A percentile compares a stretch with the other conserved stretches of the same genome.
These are phyloP conservation scores for Mesochorus sp. DNA, from an alignment of 2,888 invertebrate species.

Conservation along the genomic window DNA sequence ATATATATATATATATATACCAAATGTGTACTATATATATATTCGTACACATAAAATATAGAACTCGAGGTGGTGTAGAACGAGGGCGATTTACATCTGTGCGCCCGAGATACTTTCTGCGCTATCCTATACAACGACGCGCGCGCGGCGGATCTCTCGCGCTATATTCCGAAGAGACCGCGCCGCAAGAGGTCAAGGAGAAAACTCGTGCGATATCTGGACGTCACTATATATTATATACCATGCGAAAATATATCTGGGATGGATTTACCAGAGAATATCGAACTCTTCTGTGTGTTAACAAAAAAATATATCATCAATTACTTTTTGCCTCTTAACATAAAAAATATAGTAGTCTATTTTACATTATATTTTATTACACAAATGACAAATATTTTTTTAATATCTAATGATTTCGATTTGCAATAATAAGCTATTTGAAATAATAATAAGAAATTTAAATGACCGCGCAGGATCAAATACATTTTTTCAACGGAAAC, in stretches of 20 bases:
- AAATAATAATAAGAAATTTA: too few species aligned
- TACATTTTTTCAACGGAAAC: background rate
- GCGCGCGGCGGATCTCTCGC: too few species aligned
- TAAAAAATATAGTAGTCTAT: too few species aligned
- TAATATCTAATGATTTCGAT: too few species aligned
- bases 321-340: too few species aligned
- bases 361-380: too few species aligned
- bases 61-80: constrained; percentile 7
- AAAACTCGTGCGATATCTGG: constrained; percentile 40
- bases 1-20: too few species aligned
- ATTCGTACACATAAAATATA: background rate
- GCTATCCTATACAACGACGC: constrained; percentile 2
- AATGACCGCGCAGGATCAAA: too few species aligned
- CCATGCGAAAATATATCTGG: constrained; percentile 12
- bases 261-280: background rate
- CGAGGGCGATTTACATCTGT: constrained; percentile 45
- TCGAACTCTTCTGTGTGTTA: background rate
- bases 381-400: too few species aligned
- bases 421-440: background rate
- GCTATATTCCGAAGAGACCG: background rate
- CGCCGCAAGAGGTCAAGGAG: constrained; percentile 47
- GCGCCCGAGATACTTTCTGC: background rate
- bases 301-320: too few species aligned
- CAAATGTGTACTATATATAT: background rate
- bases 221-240: constrained; percentile 14